Base-by-base conservation (phyloP, 2,888 invertebrate species). In the Thalpophila matura region DNA sequence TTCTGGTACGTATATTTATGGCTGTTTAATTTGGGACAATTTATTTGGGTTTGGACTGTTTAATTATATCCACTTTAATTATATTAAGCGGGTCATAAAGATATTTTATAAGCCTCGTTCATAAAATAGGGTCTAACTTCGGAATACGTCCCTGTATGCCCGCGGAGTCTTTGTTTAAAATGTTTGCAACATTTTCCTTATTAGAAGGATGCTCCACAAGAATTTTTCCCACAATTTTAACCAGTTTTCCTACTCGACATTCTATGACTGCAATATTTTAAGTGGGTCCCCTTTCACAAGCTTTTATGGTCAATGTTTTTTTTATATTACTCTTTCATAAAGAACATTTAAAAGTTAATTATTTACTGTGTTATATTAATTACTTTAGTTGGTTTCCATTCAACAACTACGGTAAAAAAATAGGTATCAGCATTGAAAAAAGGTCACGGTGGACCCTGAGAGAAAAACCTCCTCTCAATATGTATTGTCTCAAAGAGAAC, bases 51-150 rank as follows among this genome's bases (percentile, higher is more conserved):
- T n/a, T 57, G 24, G 37, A 45, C 55, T 73, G 65, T 65, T 65
- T 69, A 60, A 62, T n/a, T n/a, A 73, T 74, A 74, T 37, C 37
- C 46, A 45, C 22, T 75, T 69, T 76, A 70, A 73, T 70, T 75
- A 69, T 73, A 66, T 73, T 65, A 75, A 57, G 54, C 50, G 69
- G 46, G 20, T 45, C 53, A 69, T 75, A 60, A 75, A 60, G 38
- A 55, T 75, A 72, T 45, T 72, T 69, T 62, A 60, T 75, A 56
- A 62, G 54, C 45, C 45, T 43, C 45, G 37, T 59, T 58, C 22
- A 67, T 60, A 67, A 74, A 73, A 60, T 53, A 65, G 73, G 42
- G 58, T 56, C 58, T 5, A 65, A 27, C 43, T 51, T 43, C 20
- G 20, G 24, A 60, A 66, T 59, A 69, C 24, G 27, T 27, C 31